A percentile compares a stretch with the other conserved stretches of the same genome.
Conservation (phyloP, 2,113 vertebrate genomes). For the Dendrocopos noguchii region DNA sequence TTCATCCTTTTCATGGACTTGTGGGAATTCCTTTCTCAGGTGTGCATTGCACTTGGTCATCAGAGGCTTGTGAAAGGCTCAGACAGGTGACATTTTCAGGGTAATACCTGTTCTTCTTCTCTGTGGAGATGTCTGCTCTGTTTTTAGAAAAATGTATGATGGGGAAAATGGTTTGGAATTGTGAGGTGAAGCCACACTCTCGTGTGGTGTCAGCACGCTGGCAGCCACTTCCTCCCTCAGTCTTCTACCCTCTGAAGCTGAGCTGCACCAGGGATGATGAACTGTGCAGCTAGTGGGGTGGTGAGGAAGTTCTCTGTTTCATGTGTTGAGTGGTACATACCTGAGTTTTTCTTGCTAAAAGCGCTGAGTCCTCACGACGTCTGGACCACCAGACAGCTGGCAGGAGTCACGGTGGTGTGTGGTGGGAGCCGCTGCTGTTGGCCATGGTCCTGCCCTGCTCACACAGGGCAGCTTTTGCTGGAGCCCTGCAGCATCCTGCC, state of each 20-base stretch:
- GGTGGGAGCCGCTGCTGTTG: slow-evolving; percentile 43
- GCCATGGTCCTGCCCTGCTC: neutral
- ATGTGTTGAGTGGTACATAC: neutral
- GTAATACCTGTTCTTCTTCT: neutral
- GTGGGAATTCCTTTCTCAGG: neutral
- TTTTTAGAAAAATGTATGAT: neutral
- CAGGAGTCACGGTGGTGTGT: neutral
- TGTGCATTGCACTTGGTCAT: neutral
- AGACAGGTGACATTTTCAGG: fast-evolving
- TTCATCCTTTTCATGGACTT: neutral
- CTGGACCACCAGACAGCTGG: slow-evolving; percentile 21
- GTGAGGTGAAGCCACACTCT: neutral
- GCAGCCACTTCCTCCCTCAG: neutral
- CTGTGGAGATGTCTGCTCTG: neutral
- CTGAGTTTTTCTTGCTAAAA: neutral
- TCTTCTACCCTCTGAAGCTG: neutral
- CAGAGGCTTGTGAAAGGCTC: neutral
- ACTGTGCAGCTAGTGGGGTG: neutral
- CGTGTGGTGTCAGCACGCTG: neutral
- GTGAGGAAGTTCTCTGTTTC: neutral
- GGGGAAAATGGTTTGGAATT: neutral
- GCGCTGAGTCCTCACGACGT: neutral
- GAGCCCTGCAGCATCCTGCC: neutral
- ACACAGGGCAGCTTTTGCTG: fast-evolving
- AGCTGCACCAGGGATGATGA: neutral